A percentile compares a stretch with the other conserved stretches of the same genome.
Evolutionary conservation across 2,888 invertebrate genomes (phyloP).

Genomic region (Dryococelus australis): DNA sequence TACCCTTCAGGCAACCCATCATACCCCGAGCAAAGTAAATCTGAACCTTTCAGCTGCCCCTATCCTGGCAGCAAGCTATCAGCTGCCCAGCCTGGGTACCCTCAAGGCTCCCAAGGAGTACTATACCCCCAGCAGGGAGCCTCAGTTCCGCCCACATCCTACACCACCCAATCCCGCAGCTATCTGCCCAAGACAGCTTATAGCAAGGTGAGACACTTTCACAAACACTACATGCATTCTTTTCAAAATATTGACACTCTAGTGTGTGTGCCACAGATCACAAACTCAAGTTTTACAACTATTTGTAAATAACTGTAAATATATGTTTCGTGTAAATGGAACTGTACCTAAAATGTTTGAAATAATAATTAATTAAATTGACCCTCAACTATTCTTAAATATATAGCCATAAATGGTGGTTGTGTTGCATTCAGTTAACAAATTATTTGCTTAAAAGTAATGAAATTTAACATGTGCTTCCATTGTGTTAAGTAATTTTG

Average conservation of each 20-base stretch:
- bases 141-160: background rate
- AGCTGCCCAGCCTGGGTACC: background rate
- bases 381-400: background rate
- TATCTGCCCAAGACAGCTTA: background rate
- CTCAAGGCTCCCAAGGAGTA: background rate
- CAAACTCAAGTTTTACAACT: background rate
- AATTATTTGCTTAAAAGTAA: background rate
- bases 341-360: too few relatives aligned
- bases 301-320: too few relatives aligned
- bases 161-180: background rate
- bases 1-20: slow-evolving; percentile 17
- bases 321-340: too few relatives aligned
- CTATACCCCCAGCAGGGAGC: slow-evolving; percentile 20
- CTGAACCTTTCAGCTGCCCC: background rate
- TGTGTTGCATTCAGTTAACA: background rate
- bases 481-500: too few relatives aligned
- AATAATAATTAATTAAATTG: too few relatives aligned
- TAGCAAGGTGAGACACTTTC: background rate
- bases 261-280: background rate
- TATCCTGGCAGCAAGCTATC: slow-evolving; percentile 16
- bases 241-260: background rate
- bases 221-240: background rate
- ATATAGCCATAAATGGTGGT: background rate
- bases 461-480: background rate
- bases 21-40: background rate